Base-by-base conservation (phyloP, 1,140 invertebrate species). In the Drosophila nebulosa region DNA sequence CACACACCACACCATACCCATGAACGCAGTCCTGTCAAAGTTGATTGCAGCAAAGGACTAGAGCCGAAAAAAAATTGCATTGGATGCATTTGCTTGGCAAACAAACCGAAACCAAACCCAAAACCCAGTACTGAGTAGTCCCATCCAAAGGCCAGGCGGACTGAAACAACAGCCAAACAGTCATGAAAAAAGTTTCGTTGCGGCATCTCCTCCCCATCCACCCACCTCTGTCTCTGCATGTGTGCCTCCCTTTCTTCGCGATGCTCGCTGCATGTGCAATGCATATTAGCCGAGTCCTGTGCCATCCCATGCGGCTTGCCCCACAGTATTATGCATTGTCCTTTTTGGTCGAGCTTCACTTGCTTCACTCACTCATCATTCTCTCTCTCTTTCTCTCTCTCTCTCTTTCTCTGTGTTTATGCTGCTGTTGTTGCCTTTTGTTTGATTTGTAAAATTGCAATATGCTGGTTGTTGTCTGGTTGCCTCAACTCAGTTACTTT, bases 361-460 rank as follows among this genome's bases (percentile, higher is more conserved):
- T 42, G 12, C 24, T 18, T 46, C 65, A 42, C 52, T 61, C 51
- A 42, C 64, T 73, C 70, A 69, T 69, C 64, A 69, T 73, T 74
- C 74, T 77, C 69, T 42, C 35, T 58, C 64, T 52, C 51, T 71
- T 57, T 74, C 74, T 77, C 69, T 42, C 35, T 58, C 64, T 52
- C 51, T 71, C n/a, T 57, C 57, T 21, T 46, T 50, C 58, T 32
- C 14, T 46, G 61, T 62, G 30, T 63, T 77, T 60, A 64, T 64
- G 68, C 69, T 42, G 39, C 21, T 46, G 39, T 46, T 46, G 7
- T 10, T 85, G 74, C 70, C 74, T 78, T 89, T 88, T 89, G 78
- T 88, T 84, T 88, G 83, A 88, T 88, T 88, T 88, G 79, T 57
- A 59, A 88, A 88, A 88, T 81, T 88, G 84, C 83, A 88, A 88